Conservation (phyloP, 2,888 invertebrate genomes). For the Perizoma affinitatum region DNA sequence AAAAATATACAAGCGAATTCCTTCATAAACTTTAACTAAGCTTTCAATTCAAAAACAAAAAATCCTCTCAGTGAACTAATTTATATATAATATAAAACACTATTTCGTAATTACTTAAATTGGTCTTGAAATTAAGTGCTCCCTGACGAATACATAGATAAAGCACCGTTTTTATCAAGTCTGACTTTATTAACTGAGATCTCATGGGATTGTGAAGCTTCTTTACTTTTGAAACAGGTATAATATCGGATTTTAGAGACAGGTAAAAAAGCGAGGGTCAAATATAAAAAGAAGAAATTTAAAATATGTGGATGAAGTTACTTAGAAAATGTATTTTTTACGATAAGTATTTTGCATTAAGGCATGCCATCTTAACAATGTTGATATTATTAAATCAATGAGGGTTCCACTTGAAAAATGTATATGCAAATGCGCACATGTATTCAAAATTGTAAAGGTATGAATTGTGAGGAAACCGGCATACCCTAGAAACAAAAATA, state of each 20-base stretch:
- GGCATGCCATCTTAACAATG: no score
- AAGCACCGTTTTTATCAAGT: conserved; percentile 2
- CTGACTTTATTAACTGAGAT: not conserved
- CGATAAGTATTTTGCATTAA: no score
- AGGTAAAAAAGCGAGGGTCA: not conserved
- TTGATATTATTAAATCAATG: no score
- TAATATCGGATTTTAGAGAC: not conserved
- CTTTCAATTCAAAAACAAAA: no score
- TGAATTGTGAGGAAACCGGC: no score
- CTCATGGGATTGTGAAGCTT: not conserved
- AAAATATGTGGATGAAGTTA: not conserved
- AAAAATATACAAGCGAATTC: no score
- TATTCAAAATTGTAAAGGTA: no score
- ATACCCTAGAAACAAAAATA: no score
- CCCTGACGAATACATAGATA: not conserved
- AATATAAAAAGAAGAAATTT: not conserved
- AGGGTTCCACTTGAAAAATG: no score
- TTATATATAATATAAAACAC: not conserved
- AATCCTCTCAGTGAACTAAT: no score
- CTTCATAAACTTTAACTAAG: no score
- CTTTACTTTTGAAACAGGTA: not conserved
- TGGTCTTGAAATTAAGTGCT: conserved; percentile 10
- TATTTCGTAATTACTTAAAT: conserved; percentile 15
- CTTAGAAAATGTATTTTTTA: not conserved
- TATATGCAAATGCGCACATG: no score